A percentile compares a stretch with the other conserved stretches of the same genome.
phyloP scores from a whole-genome alignment of 2,113 vertebrate species.

The Oncorhynchus nerka region DNA sequence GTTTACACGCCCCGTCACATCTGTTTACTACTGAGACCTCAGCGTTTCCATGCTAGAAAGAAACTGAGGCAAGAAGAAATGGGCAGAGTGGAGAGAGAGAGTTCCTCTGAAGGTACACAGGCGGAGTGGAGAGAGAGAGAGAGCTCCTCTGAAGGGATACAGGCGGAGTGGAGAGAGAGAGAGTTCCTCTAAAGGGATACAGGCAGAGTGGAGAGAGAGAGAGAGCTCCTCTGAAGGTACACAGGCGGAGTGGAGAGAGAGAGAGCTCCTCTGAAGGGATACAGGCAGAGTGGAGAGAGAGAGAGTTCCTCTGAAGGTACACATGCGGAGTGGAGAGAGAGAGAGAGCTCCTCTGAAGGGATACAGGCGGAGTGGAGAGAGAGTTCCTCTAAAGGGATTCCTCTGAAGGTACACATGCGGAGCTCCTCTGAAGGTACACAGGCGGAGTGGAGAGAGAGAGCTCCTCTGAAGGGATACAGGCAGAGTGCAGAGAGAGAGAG shows the following conservation, averaged over 20 bases:
- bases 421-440: neutral
- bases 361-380: neutral
- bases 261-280: neutral
- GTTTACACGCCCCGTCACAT: neutral
- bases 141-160: too few relatives aligned
- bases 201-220: too few relatives aligned
- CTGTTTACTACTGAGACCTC: slow-evolving; percentile 2
- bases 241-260: neutral
- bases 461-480: too few relatives aligned
- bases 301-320: too few relatives aligned
- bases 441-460: neutral
- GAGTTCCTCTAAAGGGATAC: too few relatives aligned
- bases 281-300: neutral
- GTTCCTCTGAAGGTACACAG: neutral
- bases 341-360: neutral
- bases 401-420: too few relatives aligned
- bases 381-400: too few relatives aligned
- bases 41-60: neutral
- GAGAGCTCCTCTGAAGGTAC: too few relatives aligned
- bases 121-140: too few relatives aligned
- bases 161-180: too few relatives aligned
- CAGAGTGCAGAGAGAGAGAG: too few relatives aligned
- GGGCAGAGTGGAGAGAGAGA: neutral
- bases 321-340: neutral
- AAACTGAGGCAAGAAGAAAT: neutral